A percentile compares a stretch with the other conserved stretches of the same genome.
phyloP scores from a whole-genome alignment of 1,140 invertebrate species.

The Dendroctonus ponderosae region DNA sequence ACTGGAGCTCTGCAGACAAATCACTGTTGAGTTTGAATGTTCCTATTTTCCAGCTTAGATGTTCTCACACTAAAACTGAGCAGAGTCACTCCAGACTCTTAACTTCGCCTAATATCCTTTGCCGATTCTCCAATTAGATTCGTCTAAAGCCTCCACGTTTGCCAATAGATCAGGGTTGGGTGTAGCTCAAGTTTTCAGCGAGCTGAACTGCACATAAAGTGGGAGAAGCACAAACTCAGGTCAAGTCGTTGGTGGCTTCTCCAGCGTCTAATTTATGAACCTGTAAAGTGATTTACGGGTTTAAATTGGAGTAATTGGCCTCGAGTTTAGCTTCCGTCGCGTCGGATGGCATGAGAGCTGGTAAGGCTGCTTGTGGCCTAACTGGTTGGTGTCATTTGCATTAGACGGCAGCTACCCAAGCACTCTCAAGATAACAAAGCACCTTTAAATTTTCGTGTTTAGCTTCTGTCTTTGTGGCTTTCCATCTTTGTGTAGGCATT shows the following conservation, averaged over 20 bases:
- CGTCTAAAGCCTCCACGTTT: no score
- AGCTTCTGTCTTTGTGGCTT: no score
- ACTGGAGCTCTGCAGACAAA: no score
- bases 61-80: no score
- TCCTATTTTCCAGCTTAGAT: no score
- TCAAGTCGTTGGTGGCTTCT: constrained; percentile 30
- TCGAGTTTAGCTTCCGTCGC: constrained; percentile 20
- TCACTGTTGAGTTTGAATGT: no score
- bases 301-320: constrained; percentile 33
- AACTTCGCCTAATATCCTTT: no score
- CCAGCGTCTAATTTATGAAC: constrained; percentile 29
- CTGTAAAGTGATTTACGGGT: constrained; percentile 31
- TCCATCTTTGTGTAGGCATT: no score
- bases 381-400: constrained; percentile 14
- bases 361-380: constrained; percentile 13
- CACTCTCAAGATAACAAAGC: no score
- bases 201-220: constrained; percentile 16
- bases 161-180: constrained; percentile 15
- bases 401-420: background rate
- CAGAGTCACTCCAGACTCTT: no score
- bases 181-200: constrained; percentile 13
- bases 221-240: constrained; percentile 15
- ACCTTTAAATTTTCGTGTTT: no score
- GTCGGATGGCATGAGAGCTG: background rate
- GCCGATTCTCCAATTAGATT: no score